These are phyloP conservation scores for Edolisoma coerulescens DNA, from an alignment of 2,113 vertebrate genomes.

Conservation along the genomic window DNA sequence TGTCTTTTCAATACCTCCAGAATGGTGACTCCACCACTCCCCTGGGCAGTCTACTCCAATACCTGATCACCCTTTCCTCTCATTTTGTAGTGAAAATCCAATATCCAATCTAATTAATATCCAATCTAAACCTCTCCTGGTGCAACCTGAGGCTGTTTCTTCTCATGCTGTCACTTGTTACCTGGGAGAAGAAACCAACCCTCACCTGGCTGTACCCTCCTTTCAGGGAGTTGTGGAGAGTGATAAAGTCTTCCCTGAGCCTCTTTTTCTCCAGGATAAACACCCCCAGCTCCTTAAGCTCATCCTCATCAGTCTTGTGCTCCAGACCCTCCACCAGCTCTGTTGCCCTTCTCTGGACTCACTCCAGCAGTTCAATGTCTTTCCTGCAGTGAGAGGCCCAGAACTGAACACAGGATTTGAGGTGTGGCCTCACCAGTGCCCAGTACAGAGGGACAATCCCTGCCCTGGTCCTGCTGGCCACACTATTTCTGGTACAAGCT, in stretches of 20 bases:
- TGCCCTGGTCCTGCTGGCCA: not conserved
- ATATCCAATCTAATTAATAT: too few species aligned
- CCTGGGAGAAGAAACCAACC: fast-evolving
- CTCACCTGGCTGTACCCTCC: fast-evolving
- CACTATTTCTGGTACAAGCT: not conserved
- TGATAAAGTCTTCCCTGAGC: not conserved
- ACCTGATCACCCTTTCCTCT: not conserved
- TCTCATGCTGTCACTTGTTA: not conserved
- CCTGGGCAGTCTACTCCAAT: not conserved
- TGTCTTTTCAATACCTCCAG: not conserved
- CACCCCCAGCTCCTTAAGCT: not conserved
- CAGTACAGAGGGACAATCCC: not conserved
- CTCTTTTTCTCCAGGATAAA: not conserved
- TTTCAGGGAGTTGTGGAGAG: fast-evolving
- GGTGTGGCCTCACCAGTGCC: not conserved
- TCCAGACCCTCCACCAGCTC: not conserved
- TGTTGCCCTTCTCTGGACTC: not conserved
- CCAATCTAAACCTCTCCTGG: not conserved
- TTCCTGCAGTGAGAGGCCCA: not conserved
- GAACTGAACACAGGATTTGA: not conserved
- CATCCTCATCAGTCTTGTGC: not conserved
- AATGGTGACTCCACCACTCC: not conserved
- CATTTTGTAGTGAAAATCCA: too few species aligned
- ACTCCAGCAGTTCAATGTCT: fast-evolving
- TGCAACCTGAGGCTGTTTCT: not conserved